A percentile compares a stretch with the other conserved stretches of the same genome.
Evolutionary conservation across 2,113 vertebrate genomes (phyloP).

Genomic region (Oncorhynchus masou): DNA sequence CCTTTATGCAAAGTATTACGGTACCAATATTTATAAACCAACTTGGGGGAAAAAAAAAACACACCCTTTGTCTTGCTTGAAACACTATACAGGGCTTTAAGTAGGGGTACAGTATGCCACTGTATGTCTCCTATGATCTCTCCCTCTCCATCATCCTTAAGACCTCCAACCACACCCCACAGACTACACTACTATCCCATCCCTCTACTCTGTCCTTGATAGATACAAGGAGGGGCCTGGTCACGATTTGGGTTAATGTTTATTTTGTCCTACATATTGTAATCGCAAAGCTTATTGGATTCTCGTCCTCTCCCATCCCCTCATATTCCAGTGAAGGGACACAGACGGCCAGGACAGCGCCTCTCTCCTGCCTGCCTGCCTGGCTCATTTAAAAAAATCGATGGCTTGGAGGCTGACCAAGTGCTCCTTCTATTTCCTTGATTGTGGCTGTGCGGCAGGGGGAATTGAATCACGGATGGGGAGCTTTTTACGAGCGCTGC

Average conservation of each 20-base stretch:
- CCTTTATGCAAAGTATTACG: background rate
- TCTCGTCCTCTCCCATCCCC: constrained; percentile 39
- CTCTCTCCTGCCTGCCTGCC: constrained; percentile 8
- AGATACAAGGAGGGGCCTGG: background rate
- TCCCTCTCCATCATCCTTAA: background rate
- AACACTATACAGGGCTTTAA: background rate
- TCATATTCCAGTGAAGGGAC: background rate
- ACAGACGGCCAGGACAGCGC: background rate
- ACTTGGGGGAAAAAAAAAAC: background rate
- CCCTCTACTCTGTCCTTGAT: constrained; percentile 1
- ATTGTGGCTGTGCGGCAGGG: constrained; percentile 28
- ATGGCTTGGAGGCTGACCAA: constrained; percentile 55
- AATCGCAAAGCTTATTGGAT: constrained; percentile 53
- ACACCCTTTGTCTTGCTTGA: background rate
- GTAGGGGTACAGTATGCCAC: background rate
- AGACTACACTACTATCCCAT: background rate
- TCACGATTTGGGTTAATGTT: background rate
- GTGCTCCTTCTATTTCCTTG: constrained; percentile 38
- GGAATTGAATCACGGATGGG: background rate
- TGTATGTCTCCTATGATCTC: background rate
- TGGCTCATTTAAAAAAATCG: constrained; percentile 62
- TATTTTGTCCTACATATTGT: constrained; percentile 28
- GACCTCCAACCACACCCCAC: background rate
- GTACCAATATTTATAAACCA: background rate
- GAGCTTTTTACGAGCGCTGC: background rate